Evolutionary conservation across 2,113 vertebrate genomes (phyloP), one percentile per base, ranked within the genome.

Genomic region (Perca schrenkii): DNA sequence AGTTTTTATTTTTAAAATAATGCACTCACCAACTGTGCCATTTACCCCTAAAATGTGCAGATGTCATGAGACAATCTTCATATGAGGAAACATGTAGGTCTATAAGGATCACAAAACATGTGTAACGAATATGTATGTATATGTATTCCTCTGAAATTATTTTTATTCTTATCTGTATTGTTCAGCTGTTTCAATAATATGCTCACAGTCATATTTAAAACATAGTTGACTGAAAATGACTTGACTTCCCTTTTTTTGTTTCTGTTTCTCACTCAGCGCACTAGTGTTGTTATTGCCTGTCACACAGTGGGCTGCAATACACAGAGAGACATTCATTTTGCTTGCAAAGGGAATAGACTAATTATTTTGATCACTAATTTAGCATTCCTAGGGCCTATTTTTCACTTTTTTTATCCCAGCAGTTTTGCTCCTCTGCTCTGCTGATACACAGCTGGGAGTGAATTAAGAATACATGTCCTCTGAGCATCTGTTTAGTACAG

Each of bases 301-400:
- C 83, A 84, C 64, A 79, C 72, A 43, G 49, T 65, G 40, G 40
- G 72, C 68, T 78, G 17, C 62, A 85, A 72, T 69, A 25, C 72
- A 78, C 60, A 67, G 47, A 79, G 80, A 79, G 61, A 63, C 28
- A 31, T 69, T 47, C 0, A 14, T 65, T 76, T 65, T 76, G 56
- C 77, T 74, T 70, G 64, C 25, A 83, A 58, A 75, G 73, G 65
- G 61, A 81, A 69, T 75, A 79, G 57, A 76, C 70, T 79, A 81
- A 90, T 88, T 85, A 86, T 85, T 91, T 84, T 80, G 70, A 85
- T 87, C 80, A 73, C 58, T 83, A 79, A 88, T 90, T 85, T 88
- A 86, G 57, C 74, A 60, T 66, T 85, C 62, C 65, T 65, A 25
- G 34, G 74, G 82, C 61, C 63, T 28, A 49, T 86, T 47, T 61